A percentile compares a stretch with the other conserved stretches of the same genome.
These are phyloP conservation scores for Noctuana brunneofusca DNA, from an alignment of 2,888 invertebrate species.

Conservation along the genomic window DNA sequence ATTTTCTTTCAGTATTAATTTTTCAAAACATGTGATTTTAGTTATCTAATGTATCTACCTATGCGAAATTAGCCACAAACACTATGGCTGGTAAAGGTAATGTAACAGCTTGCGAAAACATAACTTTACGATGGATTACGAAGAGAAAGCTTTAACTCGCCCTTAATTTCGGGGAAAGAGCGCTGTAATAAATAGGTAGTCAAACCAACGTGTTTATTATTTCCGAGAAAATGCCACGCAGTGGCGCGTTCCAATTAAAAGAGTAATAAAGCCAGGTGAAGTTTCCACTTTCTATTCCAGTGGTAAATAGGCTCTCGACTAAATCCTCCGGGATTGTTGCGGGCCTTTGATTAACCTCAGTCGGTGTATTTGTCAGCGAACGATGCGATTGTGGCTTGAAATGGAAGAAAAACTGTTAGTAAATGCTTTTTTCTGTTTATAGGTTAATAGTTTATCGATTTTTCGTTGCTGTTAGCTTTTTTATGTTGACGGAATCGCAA, in stretches of 20 bases:
- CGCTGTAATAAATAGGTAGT: constrained; percentile 5
- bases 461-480: not conserved
- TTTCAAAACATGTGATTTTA: too few relatives aligned
- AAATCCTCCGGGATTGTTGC: constrained; percentile 17
- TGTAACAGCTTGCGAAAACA: not conserved
- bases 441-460: not conserved
- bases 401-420: not conserved
- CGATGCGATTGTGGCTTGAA: not conserved
- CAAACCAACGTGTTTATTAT: constrained; percentile 17
- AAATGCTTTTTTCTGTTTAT: not conserved
- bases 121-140: not conserved
- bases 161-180: not conserved
- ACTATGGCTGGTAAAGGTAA: not conserved
- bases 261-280: constrained; percentile 17
- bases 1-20: too few relatives aligned
- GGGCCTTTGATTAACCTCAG: constrained; percentile 15
- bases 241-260: constrained; percentile 22
- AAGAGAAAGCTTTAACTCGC: not conserved
- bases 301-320: constrained; percentile 13
- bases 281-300: constrained; percentile 19
- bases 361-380: not conserved
- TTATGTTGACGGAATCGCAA: not conserved
- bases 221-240: constrained; percentile 17
- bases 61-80: too few relatives aligned
- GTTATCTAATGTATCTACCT: too few relatives aligned